Conservation (phyloP, 2,113 vertebrate species). For the Sialia sialis region DNA sequence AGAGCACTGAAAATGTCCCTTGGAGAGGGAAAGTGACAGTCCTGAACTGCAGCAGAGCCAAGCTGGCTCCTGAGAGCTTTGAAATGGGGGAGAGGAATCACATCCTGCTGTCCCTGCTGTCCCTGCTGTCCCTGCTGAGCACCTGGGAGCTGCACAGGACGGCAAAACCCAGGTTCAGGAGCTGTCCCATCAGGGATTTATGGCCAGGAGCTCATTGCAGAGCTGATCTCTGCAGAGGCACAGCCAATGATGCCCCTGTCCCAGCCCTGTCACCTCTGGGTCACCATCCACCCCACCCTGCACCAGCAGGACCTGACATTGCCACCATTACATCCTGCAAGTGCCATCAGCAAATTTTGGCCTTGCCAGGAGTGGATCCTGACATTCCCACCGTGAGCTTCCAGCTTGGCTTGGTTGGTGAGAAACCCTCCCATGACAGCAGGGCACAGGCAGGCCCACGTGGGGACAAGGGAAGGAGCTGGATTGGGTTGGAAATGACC, state of each 20-base stretch:
- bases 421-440: background rate
- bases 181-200: background rate
- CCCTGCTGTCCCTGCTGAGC: background rate
- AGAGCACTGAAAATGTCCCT: background rate
- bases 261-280: background rate
- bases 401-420: background rate
- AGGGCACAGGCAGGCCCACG: background rate
- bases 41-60: background rate
- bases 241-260: background rate
- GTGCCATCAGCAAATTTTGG: background rate
- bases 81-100: background rate
- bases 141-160: background rate
- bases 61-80: accelerated
- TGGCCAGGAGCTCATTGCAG: background rate
- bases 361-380: background rate
- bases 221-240: background rate
- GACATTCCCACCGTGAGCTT: background rate
- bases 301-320: background rate
- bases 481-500: background rate
- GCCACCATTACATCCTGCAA: too few species aligned
- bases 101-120: background rate
- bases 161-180: conserved; percentile 2
- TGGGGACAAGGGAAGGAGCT: accelerated
- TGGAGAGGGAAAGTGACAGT: background rate
- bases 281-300: background rate